Evolutionary conservation across 2,113 vertebrate species (phyloP), one percentile per base, ranked within the genome.

Genomic region (Megatriorchis doriae): DNA sequence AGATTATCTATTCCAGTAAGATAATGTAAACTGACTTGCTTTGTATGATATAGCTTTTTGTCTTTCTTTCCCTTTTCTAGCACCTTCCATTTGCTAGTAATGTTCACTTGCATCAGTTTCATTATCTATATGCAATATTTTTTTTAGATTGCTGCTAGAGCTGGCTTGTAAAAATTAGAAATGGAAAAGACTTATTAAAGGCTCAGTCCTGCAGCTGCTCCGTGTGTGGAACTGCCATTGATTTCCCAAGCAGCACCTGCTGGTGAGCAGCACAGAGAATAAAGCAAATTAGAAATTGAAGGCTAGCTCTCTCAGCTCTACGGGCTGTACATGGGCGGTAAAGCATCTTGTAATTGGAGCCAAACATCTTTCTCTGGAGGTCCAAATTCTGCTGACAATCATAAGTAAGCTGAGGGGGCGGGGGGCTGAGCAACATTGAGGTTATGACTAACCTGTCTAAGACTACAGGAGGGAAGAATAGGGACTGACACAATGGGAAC

Each of bases 231-330:
- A 43, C 40, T 65, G 77, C 36, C 86, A 88, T 20, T 89, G 95
- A 97, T 93, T 91, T 79, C 70, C 65, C 61, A 79, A 84, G 77
- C 65, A 96, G 81, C 91, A 94, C 86, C 88, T 91, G 93, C 94
- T 94, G 72, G 70, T 52, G 25, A 89, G 83, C 65, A 75, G 80
- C 81, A 89, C 13, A 68, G 65, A 94, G 77, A 94, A 95, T 68
- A 91, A 96, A 94, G 86, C 62, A 87, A 94, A 94, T 94, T 43
- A 94, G 94, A 92, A 90, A 89, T 3, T 52, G 73, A 77, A 91
- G 83, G 62, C 73, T 45, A 67, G 61, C 48, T 75, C 43, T 83
- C 81, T 84, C 72, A 74, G 86, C 68, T 86, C 26, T 73, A 22
- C 1, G 4, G 45, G 66, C 53, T 82, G 29, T 61, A 66, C 12